Evolutionary conservation across 2,797 vertebrate species (phyloP).

Genomic region (Parotocinclus haroldoi): DNA sequence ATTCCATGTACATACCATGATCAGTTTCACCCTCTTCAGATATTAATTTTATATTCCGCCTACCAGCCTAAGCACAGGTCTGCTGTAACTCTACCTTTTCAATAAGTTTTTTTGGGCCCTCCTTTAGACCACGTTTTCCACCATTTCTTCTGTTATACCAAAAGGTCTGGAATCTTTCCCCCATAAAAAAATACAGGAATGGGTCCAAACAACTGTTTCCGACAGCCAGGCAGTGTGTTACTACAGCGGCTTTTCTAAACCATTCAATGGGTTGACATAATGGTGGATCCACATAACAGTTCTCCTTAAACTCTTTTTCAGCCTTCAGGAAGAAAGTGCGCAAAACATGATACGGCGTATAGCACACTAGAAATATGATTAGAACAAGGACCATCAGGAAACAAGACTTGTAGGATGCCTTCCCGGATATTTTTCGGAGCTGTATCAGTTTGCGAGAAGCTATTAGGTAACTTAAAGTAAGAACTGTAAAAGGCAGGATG

Average conservation of each 20-base stretch:
- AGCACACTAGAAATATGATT: constrained; percentile 68
- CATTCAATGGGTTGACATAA: constrained; percentile 22
- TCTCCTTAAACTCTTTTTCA: not conserved
- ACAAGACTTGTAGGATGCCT: constrained; percentile 55
- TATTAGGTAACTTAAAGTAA: constrained; percentile 66
- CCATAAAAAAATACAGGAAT: constrained; percentile 72
- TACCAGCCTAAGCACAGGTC: not conserved
- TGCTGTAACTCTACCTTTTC: not conserved
- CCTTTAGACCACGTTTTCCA: not conserved
- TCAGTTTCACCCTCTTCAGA: too few relatives aligned
- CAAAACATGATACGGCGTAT: constrained; percentile 72
- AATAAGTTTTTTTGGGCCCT: not conserved
- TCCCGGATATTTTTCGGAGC: constrained; percentile 1
- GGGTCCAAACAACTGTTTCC: constrained; percentile 72
- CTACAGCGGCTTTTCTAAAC: constrained; percentile 61
- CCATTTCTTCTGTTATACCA: constrained; percentile 18
- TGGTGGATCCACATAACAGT: constrained; percentile 6
- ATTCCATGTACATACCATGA: too few relatives aligned
- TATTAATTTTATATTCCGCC: not conserved
- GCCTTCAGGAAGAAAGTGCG: constrained; percentile 63
- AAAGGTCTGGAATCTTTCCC: constrained; percentile 67
- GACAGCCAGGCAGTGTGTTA: constrained; percentile 63
- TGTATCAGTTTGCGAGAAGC: constrained; percentile 60
- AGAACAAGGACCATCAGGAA: constrained; percentile 66
- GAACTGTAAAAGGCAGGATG: constrained; percentile 61